Percentiles rank a stretch among this genome's conserved stretches.
phyloP scores from a whole-genome alignment of 2,113 vertebrate genomes.

The Mormyrus iriodes region DNA sequence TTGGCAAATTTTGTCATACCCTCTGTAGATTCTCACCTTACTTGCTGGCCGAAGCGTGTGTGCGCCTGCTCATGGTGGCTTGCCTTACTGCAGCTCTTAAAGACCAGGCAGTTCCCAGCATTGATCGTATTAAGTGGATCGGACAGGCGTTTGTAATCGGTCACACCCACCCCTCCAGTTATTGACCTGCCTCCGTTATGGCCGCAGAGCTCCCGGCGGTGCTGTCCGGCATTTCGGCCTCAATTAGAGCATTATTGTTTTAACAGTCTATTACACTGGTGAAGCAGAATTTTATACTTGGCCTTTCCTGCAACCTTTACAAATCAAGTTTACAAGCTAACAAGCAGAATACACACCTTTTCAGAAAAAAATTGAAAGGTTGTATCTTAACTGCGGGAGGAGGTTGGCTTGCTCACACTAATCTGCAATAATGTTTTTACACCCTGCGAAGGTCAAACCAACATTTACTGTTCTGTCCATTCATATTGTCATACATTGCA shows the following conservation, averaged over 20 bases:
- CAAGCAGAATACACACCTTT: background rate
- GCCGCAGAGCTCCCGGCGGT: background rate
- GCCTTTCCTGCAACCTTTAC: background rate
- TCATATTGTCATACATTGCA: conserved; percentile 7
- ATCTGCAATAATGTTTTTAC: conserved; percentile 4
- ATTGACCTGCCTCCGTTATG: background rate
- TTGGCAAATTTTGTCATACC: background rate
- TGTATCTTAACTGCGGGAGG: background rate
- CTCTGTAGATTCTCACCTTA: background rate
- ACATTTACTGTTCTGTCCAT: background rate
- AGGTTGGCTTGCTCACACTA: background rate
- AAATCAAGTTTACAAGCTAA: background rate
- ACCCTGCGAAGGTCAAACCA: background rate
- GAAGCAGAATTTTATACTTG: background rate
- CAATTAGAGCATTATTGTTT: background rate
- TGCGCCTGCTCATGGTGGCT: background rate
- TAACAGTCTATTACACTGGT: background rate
- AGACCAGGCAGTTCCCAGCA: background rate
- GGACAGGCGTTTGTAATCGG: background rate
- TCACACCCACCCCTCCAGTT: background rate
- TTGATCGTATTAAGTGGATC: background rate
- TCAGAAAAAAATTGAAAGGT: background rate
- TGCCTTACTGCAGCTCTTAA: background rate
- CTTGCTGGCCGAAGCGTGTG: background rate
- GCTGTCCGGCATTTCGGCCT: background rate